These are phyloP conservation scores for Brachypteracias leptosomus DNA, from an alignment of 2,113 vertebrate genomes.

Conservation along the genomic window DNA sequence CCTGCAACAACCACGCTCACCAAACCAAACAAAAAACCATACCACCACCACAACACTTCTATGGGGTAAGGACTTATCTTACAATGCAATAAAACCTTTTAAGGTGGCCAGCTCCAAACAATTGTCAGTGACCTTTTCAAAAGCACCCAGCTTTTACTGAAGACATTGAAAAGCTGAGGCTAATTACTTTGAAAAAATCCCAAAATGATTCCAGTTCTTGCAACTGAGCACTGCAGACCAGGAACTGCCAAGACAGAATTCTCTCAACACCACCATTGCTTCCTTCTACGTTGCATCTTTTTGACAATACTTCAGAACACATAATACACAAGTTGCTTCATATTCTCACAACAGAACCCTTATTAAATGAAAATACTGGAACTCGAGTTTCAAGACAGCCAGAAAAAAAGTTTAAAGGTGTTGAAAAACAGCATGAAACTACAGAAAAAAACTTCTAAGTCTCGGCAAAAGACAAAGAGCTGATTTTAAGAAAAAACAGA, in stretches of 20 bases:
- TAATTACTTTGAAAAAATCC: background rate
- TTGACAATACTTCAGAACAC: background rate
- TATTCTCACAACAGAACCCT: background rate
- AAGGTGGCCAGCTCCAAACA: background rate
- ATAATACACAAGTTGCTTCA: background rate
- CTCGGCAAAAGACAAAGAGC: background rate
- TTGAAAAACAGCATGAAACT: background rate
- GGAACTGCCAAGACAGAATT: background rate
- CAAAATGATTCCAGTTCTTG: background rate
- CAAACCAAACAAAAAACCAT: background rate
- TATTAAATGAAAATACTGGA: background rate
- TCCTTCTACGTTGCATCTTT: background rate
- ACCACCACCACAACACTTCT: background rate
- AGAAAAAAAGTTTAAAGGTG: background rate
- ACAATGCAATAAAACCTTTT: background rate
- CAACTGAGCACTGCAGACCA: background rate
- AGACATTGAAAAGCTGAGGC: background rate
- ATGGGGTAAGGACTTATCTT: background rate
- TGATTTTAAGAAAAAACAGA: background rate
- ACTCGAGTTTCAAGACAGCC: background rate
- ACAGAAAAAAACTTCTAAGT: background rate
- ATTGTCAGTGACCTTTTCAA: background rate
- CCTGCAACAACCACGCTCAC: background rate
- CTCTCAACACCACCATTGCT: background rate
- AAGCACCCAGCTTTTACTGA: background rate